Evolutionary conservation across 1,140 invertebrate species (phyloP).

Genomic region (Hylaeus volcanicus): DNA sequence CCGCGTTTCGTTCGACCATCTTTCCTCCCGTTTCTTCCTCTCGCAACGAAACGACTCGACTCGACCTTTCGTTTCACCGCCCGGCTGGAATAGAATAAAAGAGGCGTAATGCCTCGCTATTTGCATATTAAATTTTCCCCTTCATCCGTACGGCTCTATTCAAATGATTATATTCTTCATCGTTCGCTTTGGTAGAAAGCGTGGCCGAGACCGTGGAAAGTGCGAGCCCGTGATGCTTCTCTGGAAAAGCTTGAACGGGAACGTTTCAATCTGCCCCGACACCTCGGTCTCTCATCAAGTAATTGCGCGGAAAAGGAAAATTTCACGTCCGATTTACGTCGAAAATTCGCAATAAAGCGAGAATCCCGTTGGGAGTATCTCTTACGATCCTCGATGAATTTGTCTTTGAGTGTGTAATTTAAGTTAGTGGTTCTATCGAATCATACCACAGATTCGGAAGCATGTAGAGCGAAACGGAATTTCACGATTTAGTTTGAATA

Average conservation of each 20-base stretch:
- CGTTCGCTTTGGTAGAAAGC: conserved; percentile 39
- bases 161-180: conserved; percentile 69
- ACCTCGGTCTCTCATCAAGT: conserved; percentile 47
- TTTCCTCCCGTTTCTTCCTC: conserved; percentile 22
- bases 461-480: no score
- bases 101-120: conserved; percentile 64
- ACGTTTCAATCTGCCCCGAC: conserved; percentile 32
- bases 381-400: no score
- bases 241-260: conserved; percentile 25
- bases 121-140: conserved; percentile 70
- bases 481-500: no score
- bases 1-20: conserved; percentile 4
- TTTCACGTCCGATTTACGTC: conserved; percentile 58
- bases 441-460: no score
- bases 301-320: conserved; percentile 60
- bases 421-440: no score
- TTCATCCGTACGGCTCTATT: conserved; percentile 61
- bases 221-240: conserved; percentile 19
- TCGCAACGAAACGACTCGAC: conserved; percentile 30
- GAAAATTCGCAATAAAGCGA: conserved; percentile 23
- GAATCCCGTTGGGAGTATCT: background rate
- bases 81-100: conserved; percentile 58
- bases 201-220: background rate
- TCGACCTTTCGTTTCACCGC: conserved; percentile 43
- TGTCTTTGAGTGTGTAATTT: no score